Conservation (phyloP, 2,113 vertebrate genomes). For the Lamprologus ornatipinnis region DNA sequence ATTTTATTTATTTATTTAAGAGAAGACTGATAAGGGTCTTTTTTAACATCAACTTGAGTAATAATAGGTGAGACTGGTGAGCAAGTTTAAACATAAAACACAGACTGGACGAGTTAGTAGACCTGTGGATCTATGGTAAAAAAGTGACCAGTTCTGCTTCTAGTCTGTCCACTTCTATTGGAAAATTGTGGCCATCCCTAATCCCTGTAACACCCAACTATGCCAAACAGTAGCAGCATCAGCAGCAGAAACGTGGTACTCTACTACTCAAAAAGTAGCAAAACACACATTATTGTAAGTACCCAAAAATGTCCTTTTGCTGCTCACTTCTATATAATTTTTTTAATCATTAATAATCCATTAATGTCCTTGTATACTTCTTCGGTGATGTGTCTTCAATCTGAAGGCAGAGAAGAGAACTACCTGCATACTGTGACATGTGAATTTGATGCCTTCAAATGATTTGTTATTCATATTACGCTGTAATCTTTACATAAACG, state of each 20-base stretch:
- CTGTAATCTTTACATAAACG: neutral
- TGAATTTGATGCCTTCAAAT: neutral
- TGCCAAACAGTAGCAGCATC: neutral
- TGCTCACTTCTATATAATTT: neutral
- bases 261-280: neutral
- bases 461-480: neutral
- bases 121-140: neutral
- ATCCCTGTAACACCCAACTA: neutral
- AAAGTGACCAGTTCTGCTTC: neutral
- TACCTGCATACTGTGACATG: neutral
- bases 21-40: neutral
- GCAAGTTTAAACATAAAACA: neutral
- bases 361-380: neutral
- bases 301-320: neutral
- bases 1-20: neutral
- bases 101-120: neutral
- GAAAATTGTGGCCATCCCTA: neutral
- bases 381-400: neutral
- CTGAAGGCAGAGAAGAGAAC: neutral
- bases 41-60: neutral
- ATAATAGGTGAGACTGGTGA: neutral
- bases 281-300: neutral
- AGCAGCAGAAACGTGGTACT: neutral
- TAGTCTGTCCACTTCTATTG: neutral
- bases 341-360: neutral